These are phyloP conservation scores for Panopea generosa DNA, from an alignment of 2,888 invertebrate genomes.

Conservation along the genomic window DNA sequence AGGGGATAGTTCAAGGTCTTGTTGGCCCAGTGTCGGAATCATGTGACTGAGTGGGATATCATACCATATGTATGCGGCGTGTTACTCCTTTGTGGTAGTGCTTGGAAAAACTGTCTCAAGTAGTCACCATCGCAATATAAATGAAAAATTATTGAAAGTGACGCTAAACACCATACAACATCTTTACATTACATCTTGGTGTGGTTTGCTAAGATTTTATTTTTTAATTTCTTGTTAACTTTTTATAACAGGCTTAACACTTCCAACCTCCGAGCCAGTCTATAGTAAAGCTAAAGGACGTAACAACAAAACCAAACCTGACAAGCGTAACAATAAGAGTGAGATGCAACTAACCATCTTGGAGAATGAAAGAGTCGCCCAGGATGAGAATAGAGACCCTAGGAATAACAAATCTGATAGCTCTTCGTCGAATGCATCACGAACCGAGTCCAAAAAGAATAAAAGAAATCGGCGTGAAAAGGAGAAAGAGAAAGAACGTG, in stretches of 20 bases:
- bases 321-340: constrained; percentile 45
- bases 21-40: no score
- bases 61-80: no score
- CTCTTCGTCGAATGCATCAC: constrained; percentile 28
- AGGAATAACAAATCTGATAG: constrained; percentile 51
- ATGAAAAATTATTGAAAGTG: no score
- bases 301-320: constrained; percentile 47
- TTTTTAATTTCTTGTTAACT: no score
- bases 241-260: constrained; percentile 68
- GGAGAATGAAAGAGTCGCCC: constrained; percentile 15
- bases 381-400: constrained; percentile 60
- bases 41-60: no score
- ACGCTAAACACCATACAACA: no score
- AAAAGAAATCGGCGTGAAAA: constrained; percentile 65
- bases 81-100: no score
- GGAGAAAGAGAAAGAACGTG: constrained; percentile 43
- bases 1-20: no score
- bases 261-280: constrained; percentile 70
- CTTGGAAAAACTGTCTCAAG: no score
- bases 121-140: no score
- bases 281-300: constrained; percentile 62
- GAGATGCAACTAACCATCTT: constrained; percentile 38
- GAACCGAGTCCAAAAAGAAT: constrained; percentile 69
- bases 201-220: no score
- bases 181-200: no score